Evolutionary conservation across 1,140 invertebrate species (phyloP).

Genomic region (Saccostrea cuccullata): DNA sequence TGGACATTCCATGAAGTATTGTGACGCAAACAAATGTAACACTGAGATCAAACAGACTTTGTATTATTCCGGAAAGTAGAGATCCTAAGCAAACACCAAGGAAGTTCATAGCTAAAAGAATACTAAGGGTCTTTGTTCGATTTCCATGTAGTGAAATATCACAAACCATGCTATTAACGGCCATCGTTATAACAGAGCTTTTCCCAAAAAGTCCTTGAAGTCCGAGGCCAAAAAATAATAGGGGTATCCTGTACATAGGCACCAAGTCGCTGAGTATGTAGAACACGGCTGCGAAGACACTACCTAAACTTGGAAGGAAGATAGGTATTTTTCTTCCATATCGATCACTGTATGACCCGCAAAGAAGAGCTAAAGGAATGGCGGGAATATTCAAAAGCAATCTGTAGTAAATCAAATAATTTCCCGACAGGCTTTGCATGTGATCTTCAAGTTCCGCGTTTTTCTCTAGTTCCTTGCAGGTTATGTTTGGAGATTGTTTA

Average conservation of each 20-base stretch:
- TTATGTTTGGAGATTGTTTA: conserved; percentile 42
- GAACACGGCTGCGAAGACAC: conserved; percentile 70
- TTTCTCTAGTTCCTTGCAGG: conserved; percentile 60
- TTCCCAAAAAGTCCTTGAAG: conserved; percentile 75
- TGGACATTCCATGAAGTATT: conserved; percentile 62
- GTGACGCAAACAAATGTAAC: conserved; percentile 67
- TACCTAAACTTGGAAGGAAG: conserved; percentile 75
- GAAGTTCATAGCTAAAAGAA: conserved; percentile 76
- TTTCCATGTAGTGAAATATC: conserved; percentile 72
- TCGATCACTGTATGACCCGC: conserved; percentile 77
- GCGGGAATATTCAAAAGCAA: conserved; percentile 76
- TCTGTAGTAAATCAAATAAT: conserved; percentile 73
- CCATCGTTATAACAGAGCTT: conserved; percentile 77
- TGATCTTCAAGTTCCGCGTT: conserved; percentile 63
- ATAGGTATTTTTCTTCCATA: conserved; percentile 77
- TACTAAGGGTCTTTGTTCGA: conserved; percentile 72
- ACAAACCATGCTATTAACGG: conserved; percentile 75
- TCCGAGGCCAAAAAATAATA: conserved; percentile 71
- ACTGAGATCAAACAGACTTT: conserved; percentile 67
- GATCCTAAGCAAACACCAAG: conserved; percentile 76
- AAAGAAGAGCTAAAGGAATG: conserved; percentile 75
- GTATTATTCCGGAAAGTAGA: conserved; percentile 70
- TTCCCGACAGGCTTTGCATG: conserved; percentile 69
- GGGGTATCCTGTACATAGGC: conserved; percentile 55
- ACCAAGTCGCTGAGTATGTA: conserved; percentile 70